A percentile compares a stretch with the other conserved stretches of the same genome.
These are phyloP conservation scores for Bicyclus anynana DNA, from an alignment of 1,140 invertebrate species.

Conservation along the genomic window DNA sequence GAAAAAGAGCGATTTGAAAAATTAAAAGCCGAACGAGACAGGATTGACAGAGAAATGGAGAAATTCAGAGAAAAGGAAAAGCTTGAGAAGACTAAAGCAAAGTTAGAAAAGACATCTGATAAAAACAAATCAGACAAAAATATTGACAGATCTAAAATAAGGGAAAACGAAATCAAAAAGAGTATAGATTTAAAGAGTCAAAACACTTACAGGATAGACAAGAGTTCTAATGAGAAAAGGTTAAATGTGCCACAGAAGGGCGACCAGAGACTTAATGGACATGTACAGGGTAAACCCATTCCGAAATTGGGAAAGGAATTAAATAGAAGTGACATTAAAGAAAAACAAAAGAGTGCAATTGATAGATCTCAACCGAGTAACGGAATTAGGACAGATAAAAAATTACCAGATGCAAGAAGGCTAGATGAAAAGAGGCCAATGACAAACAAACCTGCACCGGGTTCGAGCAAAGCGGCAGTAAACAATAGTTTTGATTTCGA, in stretches of 20 bases:
- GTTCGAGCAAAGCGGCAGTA: constrained; percentile 45
- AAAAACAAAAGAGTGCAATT: constrained; percentile 35
- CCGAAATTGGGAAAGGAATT: constrained; percentile 49
- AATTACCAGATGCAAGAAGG: constrained; percentile 39
- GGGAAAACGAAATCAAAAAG: constrained; percentile 50
- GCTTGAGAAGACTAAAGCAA: constrained; percentile 59
- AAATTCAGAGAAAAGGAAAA: constrained; percentile 55
- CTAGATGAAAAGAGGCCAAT: constrained; percentile 45
- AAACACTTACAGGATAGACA: constrained; percentile 72
- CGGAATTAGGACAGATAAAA: constrained; percentile 41
- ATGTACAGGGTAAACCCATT: constrained; percentile 51
- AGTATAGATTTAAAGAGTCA: constrained; percentile 68
- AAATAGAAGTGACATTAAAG: constrained; percentile 35
- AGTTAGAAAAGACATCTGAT: constrained; percentile 50
- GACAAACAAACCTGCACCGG: constrained; percentile 33
- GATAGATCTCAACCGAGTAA: constrained; percentile 42
- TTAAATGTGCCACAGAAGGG: constrained; percentile 26
- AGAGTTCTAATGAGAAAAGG: constrained; percentile 57
- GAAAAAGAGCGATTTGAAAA: constrained; percentile 59
- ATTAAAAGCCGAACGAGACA: constrained; percentile 61
- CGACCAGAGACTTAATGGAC: constrained; percentile 45
- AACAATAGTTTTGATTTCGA: constrained; percentile 62
- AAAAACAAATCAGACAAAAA: constrained; percentile 42
- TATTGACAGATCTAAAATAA: constrained; percentile 49
- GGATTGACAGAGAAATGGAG: constrained; percentile 62